Base-by-base conservation (phyloP, 2,113 vertebrate species). In the Hypocryptadius cinnamomeus region DNA sequence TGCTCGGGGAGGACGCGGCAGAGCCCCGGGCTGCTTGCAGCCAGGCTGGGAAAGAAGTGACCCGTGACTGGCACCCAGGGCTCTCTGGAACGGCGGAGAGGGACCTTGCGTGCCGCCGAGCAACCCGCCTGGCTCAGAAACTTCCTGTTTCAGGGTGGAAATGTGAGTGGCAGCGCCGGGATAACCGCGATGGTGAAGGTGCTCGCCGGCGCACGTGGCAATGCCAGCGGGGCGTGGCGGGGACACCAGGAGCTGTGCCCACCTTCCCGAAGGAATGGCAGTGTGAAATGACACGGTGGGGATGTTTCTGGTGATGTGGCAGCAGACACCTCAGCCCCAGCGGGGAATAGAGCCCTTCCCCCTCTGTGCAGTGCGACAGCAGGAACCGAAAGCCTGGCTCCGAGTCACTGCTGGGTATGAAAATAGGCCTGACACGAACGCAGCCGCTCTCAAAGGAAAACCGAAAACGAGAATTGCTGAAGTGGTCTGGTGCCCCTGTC, bases 341-440 rank as follows among this genome's bases (percentile, higher is more conserved):
- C 0, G 20, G 82, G 90, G 85, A 35, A 72, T 2, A 17, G 24
- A 79, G 59, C 91, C 95, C 91, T 94, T 90, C 92, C 95, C 95
- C 89, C 94, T 35, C 87, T 4, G 6, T 10, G 81, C 90, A 92
- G 80, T 16, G 90, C 33, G 68, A 39, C 87, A 92, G 94, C 76
- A 95, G 97, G 97, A 98, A 98, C 97, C 5, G 97, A 98, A 97
- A 97, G 96, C 96, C 85, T 72, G 94, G 87, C 96, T 96, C 93
- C 92, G 70, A 94, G 92, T 93, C 82, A 90, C 64, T 18, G 85
- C 92, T 47, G 89, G 96, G 92, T 95, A 94, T 88, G 72, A 94
- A 72, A 92, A 93, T 89, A 85, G 79, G 85, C 82, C 92, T 96
- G 92, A 97, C 96, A 97, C 60, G 94, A 96, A 97, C 56, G 5